Base-by-base conservation (phyloP, 2,888 invertebrate genomes). In the Phrixothrix hirtus region DNA sequence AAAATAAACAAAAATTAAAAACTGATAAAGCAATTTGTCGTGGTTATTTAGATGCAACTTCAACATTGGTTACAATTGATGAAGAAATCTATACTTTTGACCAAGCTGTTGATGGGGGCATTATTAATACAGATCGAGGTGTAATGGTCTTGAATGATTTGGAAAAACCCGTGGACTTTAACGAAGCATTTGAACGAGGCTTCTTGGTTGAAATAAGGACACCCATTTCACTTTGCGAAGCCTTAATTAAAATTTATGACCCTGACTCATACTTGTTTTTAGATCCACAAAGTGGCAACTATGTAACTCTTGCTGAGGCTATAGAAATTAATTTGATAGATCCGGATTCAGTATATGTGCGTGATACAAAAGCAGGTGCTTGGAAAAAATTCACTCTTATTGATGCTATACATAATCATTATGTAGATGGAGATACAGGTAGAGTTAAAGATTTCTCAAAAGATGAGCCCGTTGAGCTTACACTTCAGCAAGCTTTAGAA, bases 171-270 rank as follows among this genome's bases (percentile, higher is more conserved):
- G 77, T 92, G 41, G 88, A 91, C 74, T 90, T 93, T 68, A 84
- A 86, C 36, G 90, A 92, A 78, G 93, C 92, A 1, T 87, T 92
- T 62, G 92, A 93, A 73, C 82, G 86, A 57, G 93, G 92, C 15
- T 79, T 90, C 43, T 77, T 94, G 17, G 82, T 92, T 7, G 93
- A 94, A 76, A 87, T 90, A 1, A 83, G 87, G 45, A 85, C 87
- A 70, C 92, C 93, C 0, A 79, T 93, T 71, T 86, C 89, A 6
- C 78, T 94, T 1, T 86, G 86, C 59, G 92, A 92, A 75, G 89
- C 92, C 0, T 80, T 93, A 29, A 82, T 85, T 34, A 92, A 91
- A 70, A 81, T 94, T 27, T 89, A 89, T 67, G 86, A 90, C 69
- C 85, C 86, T 65, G 80, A 81, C 3, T 86, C 85, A n/a, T 91